A percentile compares a stretch with the other conserved stretches of the same genome.
Evolutionary conservation across 2,888 invertebrate species (phyloP).

Genomic region (Amblyjoppa proteus): DNA sequence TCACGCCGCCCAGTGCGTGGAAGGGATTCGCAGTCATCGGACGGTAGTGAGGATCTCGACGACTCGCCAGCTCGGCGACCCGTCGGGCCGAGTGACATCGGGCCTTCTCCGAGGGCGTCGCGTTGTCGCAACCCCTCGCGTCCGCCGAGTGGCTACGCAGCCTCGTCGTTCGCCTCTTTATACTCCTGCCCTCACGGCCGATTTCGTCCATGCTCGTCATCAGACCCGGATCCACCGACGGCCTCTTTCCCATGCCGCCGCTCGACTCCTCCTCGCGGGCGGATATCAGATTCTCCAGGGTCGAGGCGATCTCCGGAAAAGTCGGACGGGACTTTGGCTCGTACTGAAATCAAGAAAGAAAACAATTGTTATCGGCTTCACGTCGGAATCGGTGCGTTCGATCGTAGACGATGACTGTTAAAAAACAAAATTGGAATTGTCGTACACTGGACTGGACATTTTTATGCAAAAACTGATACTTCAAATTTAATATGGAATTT

Average conservation of each 20-base stretch:
- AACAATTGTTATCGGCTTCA: slow-evolving; percentile 8
- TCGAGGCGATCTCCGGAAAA: slow-evolving; percentile 92
- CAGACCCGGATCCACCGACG: slow-evolving; percentile 79
- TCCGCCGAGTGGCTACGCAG: slow-evolving; percentile 82
- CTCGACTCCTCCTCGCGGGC: slow-evolving; percentile 77
- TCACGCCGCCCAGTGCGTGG: slow-evolving; percentile 92
- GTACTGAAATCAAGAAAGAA: slow-evolving; percentile 87
- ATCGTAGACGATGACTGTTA: no score
- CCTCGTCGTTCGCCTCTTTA: slow-evolving; percentile 74
- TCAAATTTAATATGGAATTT: no score
- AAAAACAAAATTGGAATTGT: no score
- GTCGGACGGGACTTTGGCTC: slow-evolving; percentile 95
- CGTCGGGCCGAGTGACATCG: slow-evolving; percentile 89
- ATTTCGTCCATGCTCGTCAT: slow-evolving; percentile 82
- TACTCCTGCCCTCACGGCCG: slow-evolving; percentile 77
- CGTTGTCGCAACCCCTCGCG: slow-evolving; percentile 82
- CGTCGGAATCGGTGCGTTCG: not conserved
- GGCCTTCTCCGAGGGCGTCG: slow-evolving; percentile 91
- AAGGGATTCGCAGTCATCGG: slow-evolving; percentile 90
- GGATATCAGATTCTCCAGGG: slow-evolving; percentile 86
- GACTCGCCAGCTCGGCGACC: slow-evolving; percentile 94
- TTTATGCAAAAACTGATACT: no score
- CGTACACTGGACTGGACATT: no score
- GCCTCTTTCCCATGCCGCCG: slow-evolving; percentile 75
- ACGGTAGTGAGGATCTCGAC: slow-evolving; percentile 93